phyloP scores from a whole-genome alignment of 37 sponge, comb jelly and placozoan genomes.

The Haliclona indistincta region DNA sequence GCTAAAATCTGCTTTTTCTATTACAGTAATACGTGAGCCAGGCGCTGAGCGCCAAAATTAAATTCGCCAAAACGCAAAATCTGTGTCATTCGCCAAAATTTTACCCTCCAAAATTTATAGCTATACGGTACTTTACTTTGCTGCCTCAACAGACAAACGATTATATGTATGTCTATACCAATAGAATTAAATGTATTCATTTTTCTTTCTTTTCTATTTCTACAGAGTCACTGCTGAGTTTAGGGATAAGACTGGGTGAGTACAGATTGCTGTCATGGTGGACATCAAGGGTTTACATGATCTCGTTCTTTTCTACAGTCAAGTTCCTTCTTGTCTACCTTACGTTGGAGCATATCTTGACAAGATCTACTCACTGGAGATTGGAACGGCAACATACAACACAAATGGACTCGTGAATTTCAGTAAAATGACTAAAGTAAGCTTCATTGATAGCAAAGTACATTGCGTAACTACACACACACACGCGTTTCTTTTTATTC shows the following conservation, averaged over 20 bases:
- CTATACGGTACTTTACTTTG: no score
- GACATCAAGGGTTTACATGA: not conserved
- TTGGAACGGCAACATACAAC: conserved; percentile 64
- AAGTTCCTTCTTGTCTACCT: conserved; percentile 68
- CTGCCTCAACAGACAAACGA: no score
- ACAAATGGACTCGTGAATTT: conserved; percentile 86
- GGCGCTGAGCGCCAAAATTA: no score
- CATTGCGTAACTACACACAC: no score
- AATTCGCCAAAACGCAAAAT: no score
- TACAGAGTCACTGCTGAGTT: conserved; percentile 11
- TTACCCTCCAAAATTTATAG: no score
- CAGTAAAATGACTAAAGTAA: conserved; percentile 82
- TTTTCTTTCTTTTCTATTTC: conserved; percentile 1
- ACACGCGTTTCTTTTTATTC: not conserved
- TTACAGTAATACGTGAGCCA: no score
- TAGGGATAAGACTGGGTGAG: conserved; percentile 10
- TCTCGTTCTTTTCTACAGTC: conserved; percentile 20
- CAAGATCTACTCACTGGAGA: conserved; percentile 74
- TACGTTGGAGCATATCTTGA: conserved; percentile 90
- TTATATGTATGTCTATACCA: no score
- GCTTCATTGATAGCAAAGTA: no score
- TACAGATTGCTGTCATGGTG: not conserved
- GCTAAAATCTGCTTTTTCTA: no score
- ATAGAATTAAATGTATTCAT: not conserved
- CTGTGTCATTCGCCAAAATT: no score